Conservation (phyloP, 2,113 vertebrate genomes). For the Meles meles region DNA sequence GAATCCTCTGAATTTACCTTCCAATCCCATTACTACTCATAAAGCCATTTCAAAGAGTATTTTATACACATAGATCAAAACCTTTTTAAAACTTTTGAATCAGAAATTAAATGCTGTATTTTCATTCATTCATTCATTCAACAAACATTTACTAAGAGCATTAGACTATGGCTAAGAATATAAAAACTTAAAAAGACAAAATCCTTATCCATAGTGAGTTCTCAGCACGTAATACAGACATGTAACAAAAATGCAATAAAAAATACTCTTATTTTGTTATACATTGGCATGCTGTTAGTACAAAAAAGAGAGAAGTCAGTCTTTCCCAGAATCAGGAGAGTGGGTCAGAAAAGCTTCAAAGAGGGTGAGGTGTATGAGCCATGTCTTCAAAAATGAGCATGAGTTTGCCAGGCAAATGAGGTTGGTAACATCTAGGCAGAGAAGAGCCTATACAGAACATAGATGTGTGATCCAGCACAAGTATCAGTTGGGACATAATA, state of each 20-base stretch:
- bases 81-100: neutral
- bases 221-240: neutral
- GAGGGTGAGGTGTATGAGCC: neutral
- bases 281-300: neutral
- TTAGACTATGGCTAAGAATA: neutral
- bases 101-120: constrained; percentile 38
- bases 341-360: neutral
- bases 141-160: constrained; percentile 2
- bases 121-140: neutral
- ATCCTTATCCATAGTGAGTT: constrained; percentile 8
- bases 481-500: neutral
- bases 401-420: neutral
- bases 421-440: neutral
- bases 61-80: neutral
- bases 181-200: constrained; percentile 34
- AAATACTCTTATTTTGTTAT: neutral
- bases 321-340: neutral
- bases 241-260: neutral
- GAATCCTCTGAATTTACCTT: neutral
- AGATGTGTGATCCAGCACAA: neutral
- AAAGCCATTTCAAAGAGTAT: constrained; percentile 26
- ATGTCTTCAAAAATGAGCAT: neutral
- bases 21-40: neutral
- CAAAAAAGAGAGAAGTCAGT: neutral
- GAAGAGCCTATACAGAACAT: neutral